Percentiles rank a stretch among this genome's conserved stretches.
Evolutionary conservation across 1,140 invertebrate genomes (phyloP).

Genomic region (Neodiprion lecontei): DNA sequence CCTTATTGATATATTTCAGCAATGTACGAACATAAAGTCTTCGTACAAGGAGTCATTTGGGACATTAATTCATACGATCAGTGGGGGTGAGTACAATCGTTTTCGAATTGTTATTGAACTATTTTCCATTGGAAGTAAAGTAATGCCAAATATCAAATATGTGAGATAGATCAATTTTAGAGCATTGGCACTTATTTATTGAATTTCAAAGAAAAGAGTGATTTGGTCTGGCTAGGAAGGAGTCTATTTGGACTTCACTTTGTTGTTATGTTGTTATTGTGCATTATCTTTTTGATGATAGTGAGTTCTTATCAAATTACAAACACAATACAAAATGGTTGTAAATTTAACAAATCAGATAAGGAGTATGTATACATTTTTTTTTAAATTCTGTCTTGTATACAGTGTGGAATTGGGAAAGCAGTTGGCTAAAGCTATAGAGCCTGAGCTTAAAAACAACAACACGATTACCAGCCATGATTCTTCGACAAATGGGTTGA

Average conservation of each 20-base stretch:
- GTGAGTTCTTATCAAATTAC: no score
- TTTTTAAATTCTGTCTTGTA: conserved; percentile 33
- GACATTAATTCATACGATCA: conserved; percentile 99
- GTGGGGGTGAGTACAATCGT: conserved; percentile 82
- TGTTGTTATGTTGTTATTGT: no score
- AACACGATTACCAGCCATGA: conserved; percentile 73
- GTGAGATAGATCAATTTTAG: no score
- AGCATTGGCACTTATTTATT: background rate
- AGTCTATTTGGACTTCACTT: no score
- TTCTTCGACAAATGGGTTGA: conserved; percentile 83
- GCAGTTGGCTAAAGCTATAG: conserved; percentile 96
- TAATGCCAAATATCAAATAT: no score
- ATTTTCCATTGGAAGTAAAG: background rate
- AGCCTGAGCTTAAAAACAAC: conserved; percentile 84
- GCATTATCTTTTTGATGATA: no score
- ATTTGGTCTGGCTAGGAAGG: background rate
- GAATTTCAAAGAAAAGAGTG: conserved; percentile 18
- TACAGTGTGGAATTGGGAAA: conserved; percentile 95
- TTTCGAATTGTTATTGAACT: conserved; percentile 6
- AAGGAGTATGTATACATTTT: conserved; percentile 15
- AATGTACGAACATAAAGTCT: conserved; percentile 99
- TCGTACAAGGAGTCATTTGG: conserved; percentile 98
- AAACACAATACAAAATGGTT: conserved; percentile 14
- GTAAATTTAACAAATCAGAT: conserved; percentile 22
- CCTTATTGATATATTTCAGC: conserved; percentile 67